phyloP scores from a whole-genome alignment of 2,113 vertebrate genomes.

The Cyanoramphus novaezelandiae region DNA sequence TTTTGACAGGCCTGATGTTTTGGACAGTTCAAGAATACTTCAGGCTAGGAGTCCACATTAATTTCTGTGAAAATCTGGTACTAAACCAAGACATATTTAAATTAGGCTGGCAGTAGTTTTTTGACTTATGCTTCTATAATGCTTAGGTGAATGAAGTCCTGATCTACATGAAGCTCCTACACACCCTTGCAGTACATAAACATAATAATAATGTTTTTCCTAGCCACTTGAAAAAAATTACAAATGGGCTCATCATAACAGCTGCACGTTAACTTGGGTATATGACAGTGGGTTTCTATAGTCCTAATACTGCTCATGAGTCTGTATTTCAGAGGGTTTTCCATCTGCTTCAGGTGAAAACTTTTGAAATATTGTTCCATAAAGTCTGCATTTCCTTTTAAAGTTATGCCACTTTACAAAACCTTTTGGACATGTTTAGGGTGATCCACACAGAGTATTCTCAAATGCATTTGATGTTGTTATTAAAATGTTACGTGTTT shows the following conservation, averaged over 20 bases:
- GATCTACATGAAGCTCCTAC: background rate
- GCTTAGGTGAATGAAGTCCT: background rate
- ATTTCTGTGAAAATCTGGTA: background rate
- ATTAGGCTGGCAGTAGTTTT: background rate
- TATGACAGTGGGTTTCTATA: background rate
- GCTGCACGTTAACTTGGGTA: background rate
- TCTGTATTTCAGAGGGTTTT: background rate
- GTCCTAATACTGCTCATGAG: background rate
- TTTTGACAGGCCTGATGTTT: background rate
- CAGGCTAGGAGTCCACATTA: background rate
- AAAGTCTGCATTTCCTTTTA: constrained; percentile 46
- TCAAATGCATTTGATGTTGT: constrained; percentile 18
- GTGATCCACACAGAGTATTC: constrained; percentile 16
- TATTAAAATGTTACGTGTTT: constrained; percentile 31
- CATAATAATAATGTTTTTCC: background rate
- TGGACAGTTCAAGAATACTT: background rate
- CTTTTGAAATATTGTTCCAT: constrained; percentile 36
- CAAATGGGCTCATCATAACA: background rate
- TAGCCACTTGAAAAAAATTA: background rate
- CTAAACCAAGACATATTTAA: background rate
- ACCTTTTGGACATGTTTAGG: constrained; percentile 29
- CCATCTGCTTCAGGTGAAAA: background rate
- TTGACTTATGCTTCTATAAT: background rate
- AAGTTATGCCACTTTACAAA: constrained; percentile 7
- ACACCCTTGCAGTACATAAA: background rate